Evolutionary conservation across 2,113 vertebrate species (phyloP), one percentile per base, ranked within the genome.

Genomic region (Indicator indicator): DNA sequence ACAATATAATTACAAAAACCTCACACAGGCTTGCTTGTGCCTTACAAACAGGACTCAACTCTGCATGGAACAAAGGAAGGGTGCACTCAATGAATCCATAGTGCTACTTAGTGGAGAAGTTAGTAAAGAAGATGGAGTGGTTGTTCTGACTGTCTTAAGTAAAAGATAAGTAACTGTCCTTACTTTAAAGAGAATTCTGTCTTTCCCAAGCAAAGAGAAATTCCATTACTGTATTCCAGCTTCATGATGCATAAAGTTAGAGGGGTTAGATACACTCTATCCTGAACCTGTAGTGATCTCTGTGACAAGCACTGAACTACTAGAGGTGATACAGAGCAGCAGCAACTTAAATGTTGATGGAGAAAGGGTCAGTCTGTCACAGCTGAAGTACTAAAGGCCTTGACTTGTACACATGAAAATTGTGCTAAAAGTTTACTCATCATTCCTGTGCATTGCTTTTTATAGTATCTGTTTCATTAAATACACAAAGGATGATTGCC

Each of bases 391-490:
- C 58, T 78, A 14, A 46, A 59, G 19, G 58, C 88, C 69, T 81
- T 30, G 16, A 56, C 78, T 56, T 56, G 12, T 64, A 68, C 4
- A 15, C 7, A 27, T 20, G 8, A 71, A 75, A 88, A 33, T 78
- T 33, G 42, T 86, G 85, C 77, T 9, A 21, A 68, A 71, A 56
- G 44, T 77, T 72, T 75, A 50, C 6, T 58, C 33, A 16, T 8
- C 0, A 0, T 71, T 68, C 36, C 9, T 3, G 1, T 60, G 12
- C 4, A 5, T 84, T 63, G 50, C 15, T 27, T 44, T 52, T 44
- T 64, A 62, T 33, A 27, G 9, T 7, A 7, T 24, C 5, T 65
- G 9, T 55, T 79, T 80, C 40, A 42, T 70, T 72, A 60, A 77
- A 70, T 77, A 26, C 6, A 38, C 32, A 12, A 46, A 16, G 24